Percentiles rank a stretch among this genome's conserved stretches.
phyloP scores from a whole-genome alignment of 2,888 invertebrate species.

The Ennomos quercinarius region DNA sequence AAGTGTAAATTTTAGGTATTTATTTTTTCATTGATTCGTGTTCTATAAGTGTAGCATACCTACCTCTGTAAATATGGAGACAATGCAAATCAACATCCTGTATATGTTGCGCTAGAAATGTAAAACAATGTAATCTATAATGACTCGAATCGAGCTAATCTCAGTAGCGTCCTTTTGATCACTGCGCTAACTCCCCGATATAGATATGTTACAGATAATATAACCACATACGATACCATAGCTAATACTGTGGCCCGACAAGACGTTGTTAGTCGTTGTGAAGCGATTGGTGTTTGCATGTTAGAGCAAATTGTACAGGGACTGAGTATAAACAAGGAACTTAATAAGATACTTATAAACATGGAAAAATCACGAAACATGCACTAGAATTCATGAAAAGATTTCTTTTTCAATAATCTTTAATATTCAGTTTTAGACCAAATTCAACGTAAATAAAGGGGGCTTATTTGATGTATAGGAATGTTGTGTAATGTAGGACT shows the following conservation, averaged over 20 bases:
- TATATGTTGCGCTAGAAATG: no score
- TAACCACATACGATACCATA: slow-evolving; percentile 83
- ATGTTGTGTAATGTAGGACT: slow-evolving; percentile 44
- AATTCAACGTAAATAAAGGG: slow-evolving; percentile 5
- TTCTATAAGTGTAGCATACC: no score
- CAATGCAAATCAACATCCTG: no score
- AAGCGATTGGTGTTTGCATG: slow-evolving; percentile 87
- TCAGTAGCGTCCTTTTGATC: slow-evolving; percentile 45
- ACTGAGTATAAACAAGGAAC: slow-evolving; percentile 47
- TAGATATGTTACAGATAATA: slow-evolving; percentile 80
- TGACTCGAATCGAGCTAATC: slow-evolving; percentile 5
- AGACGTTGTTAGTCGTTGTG: slow-evolving; percentile 84
- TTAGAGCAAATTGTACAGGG: slow-evolving; percentile 85
- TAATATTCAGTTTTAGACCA: no score
- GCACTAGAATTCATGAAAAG: slow-evolving; percentile 48
- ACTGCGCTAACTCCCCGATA: slow-evolving; percentile 52
- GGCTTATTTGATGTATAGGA: slow-evolving; percentile 26
- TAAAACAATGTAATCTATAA: neutral
- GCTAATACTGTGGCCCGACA: slow-evolving; percentile 80
- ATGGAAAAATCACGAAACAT: slow-evolving; percentile 50
- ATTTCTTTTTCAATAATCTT: no score
- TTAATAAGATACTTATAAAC: neutral
- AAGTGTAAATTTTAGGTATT: no score
- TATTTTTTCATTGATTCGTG: no score
- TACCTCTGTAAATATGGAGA: no score